Base-by-base conservation (phyloP, 2,797 vertebrate species). In the Scomberomorus guttatus region DNA sequence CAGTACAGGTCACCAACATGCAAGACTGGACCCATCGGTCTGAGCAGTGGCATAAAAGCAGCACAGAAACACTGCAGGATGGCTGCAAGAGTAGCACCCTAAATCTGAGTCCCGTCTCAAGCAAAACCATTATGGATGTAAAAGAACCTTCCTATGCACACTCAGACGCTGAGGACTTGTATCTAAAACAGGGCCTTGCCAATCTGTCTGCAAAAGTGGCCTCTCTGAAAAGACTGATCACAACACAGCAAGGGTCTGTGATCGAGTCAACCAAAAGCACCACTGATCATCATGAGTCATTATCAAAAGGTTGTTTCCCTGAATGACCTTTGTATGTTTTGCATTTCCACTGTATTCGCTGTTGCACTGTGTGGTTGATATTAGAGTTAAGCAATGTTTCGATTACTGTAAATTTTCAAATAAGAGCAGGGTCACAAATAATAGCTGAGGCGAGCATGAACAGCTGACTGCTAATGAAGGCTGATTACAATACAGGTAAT, bases 1-100 rank as follows among this genome's bases (percentile, higher is more conserved):
- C 97, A 0, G 93, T 96, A 81, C 98, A 99, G 84, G 96, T 98
- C 83, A 96, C 93, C 73, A 96, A 94, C 83, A 96, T 98, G 89
- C 97, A 96, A 64, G 96, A 96, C 89, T 99, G 98, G 97, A 95
- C 91, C 67, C 95, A 96, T 14, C 95, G 91, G 82, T 87, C 97
- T 0, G 96, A 97, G 75, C 96, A 95, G 72, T 98, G 97, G 97
- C 95, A 96, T 67, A 96, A 94, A 83, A 95, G 95, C 87, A 72
- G 80, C 81, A 69, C 74, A 27, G 80, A 77, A 42, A 87, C 77
- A 6, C 67, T 48, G 67, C 81, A 75, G 46, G 69, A 72, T 24
- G 83, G 89, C 89, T 95, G 93, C 90, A 95, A 93, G 83, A 92
- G 90, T 68, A 93, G 63, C 76, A 92, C 72, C 11, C 74, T 74